A percentile compares a stretch with the other conserved stretches of the same genome.
These are phyloP conservation scores for Cheracebus regulus DNA, from an alignment of 2,797 vertebrate genomes.

Conservation along the genomic window DNA sequence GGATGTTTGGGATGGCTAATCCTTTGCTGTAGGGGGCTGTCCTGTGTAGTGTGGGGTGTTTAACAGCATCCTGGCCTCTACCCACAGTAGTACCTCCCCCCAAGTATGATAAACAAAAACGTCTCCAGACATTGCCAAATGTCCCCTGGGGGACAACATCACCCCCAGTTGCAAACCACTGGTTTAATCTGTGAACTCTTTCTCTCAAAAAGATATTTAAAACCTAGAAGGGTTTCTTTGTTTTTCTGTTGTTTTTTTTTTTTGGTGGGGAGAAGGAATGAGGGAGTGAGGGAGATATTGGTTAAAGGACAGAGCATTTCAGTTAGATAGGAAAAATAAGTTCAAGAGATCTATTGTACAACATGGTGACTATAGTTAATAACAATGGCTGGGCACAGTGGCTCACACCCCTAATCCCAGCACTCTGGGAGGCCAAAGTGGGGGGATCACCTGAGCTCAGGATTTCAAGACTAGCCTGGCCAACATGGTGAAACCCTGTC, in stretches of 20 bases:
- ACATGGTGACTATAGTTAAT: neutral
- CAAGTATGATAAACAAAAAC: neutral
- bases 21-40: neutral
- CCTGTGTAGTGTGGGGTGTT: neutral
- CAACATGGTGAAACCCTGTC: too few relatives aligned
- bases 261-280: neutral
- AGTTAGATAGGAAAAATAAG: neutral
- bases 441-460: too few relatives aligned
- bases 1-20: neutral
- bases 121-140: neutral
- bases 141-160: neutral
- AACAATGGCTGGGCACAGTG: neutral
- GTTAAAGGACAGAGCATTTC: neutral
- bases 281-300: neutral
- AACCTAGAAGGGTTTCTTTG: neutral
- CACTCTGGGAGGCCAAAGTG: too few relatives aligned
- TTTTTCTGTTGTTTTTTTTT: neutral
- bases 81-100: neutral
- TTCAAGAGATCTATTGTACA: neutral
- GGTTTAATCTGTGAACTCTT: neutral
- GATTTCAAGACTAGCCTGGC: too few relatives aligned
- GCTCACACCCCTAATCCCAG: too few relatives aligned
- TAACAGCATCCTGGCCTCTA: neutral
- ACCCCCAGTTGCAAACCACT: neutral
- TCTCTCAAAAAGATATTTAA: neutral